Percentiles rank a stretch among this genome's conserved stretches.
Conservation (phyloP, 2,888 invertebrate species). For the Dioctria linearis region DNA sequence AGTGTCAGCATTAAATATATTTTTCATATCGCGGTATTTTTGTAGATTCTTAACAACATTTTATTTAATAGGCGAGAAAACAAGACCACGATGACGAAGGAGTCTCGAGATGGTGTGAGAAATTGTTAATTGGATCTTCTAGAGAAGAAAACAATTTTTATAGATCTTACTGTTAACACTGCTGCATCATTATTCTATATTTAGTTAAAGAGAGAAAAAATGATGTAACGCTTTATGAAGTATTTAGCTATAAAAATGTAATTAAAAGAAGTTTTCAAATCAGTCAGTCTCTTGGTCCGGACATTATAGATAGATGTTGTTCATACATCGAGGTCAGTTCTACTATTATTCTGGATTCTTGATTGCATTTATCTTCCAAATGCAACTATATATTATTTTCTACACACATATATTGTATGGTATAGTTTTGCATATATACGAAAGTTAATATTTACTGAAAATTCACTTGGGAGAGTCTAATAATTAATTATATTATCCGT, state of each 20-base stretch:
- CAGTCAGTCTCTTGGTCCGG: not conserved
- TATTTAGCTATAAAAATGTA: constrained; percentile 31
- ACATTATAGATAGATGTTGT: not conserved
- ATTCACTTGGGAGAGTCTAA: constrained; percentile 5
- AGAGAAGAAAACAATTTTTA: constrained; percentile 13
- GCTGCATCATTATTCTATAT: constrained; percentile 37
- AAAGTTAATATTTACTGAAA: constrained; percentile 27
- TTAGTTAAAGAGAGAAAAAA: constrained; percentile 13
- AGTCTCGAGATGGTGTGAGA: not conserved
- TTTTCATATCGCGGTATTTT: not conserved
- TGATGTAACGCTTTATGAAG: constrained; percentile 16
- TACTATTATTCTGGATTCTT: not conserved
- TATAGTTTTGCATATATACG: constrained; percentile 29
- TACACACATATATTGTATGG: too few species aligned
- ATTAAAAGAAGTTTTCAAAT: constrained; percentile 9
- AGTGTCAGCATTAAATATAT: not conserved
- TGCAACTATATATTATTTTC: not conserved
- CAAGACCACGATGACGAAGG: not conserved
- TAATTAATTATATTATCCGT: constrained; percentile 28
- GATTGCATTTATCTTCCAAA: not conserved
- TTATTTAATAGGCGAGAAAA: constrained; percentile 15
- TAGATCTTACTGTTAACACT: not conserved
- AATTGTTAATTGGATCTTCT: constrained; percentile 25
- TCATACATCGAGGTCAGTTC: not conserved
- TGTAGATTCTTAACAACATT: not conserved